A percentile compares a stretch with the other conserved stretches of the same genome.
These are phyloP conservation scores for Poicephalus meyeri DNA, from an alignment of 2,113 vertebrate genomes.

Conservation along the genomic window DNA sequence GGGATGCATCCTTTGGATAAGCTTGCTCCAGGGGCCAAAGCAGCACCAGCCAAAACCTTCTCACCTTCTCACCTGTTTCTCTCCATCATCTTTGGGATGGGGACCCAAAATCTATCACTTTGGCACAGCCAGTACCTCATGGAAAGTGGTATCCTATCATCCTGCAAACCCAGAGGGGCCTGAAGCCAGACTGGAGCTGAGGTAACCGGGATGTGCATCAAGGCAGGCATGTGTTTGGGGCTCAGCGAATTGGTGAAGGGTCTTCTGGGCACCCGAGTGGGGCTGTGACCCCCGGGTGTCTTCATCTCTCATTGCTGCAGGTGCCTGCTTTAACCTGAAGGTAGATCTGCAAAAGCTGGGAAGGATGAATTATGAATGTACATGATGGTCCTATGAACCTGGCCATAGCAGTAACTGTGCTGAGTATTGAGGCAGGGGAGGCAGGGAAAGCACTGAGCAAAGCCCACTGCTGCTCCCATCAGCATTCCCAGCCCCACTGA, in stretches of 20 bases:
- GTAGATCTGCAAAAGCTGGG: background rate
- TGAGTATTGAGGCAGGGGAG: background rate
- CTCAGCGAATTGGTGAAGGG: background rate
- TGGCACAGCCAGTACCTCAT: rapidly evolving
- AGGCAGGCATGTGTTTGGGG: background rate
- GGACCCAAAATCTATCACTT: background rate
- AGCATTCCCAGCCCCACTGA: rapidly evolving
- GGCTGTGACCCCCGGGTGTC: background rate
- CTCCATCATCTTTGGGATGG: rapidly evolving
- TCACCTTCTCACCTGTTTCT: background rate
- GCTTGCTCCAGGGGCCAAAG: background rate
- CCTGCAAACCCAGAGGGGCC: rapidly evolving
- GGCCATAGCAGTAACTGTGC: background rate
- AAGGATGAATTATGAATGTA: background rate
- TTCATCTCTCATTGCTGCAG: rapidly evolving
- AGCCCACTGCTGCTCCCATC: rapidly evolving
- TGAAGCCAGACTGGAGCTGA: background rate
- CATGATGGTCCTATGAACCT: background rate
- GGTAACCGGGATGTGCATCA: rapidly evolving
- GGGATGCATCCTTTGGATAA: rapidly evolving
- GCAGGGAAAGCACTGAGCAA: background rate
- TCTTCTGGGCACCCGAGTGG: background rate
- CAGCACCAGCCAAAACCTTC: background rate
- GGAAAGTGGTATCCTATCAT: background rate
- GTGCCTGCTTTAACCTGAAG: background rate